These are phyloP conservation scores for Phrynosoma blainvillii DNA, from an alignment of 2,113 vertebrate species.

Conservation along the genomic window DNA sequence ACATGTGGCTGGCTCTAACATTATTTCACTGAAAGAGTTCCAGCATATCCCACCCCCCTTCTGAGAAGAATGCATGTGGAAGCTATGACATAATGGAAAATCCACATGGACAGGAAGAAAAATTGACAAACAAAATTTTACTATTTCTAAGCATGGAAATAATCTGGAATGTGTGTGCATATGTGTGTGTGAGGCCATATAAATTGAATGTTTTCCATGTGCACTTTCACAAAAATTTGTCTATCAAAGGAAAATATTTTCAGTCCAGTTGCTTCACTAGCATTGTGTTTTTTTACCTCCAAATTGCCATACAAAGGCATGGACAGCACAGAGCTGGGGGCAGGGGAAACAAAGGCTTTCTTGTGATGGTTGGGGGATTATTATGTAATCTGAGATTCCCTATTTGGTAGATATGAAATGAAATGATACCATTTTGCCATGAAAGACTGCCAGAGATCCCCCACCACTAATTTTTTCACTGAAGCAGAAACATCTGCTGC, in stretches of 20 bases:
- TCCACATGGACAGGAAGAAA: not conserved
- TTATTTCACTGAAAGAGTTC: not conserved
- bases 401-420: not conserved
- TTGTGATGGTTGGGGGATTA: not conserved
- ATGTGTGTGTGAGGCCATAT: not conserved
- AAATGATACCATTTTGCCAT: not conserved
- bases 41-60: not conserved
- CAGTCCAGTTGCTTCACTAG: not conserved
- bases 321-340: not conserved
- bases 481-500: not conserved
- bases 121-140: not conserved
- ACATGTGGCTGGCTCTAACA: not conserved
- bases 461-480: not conserved
- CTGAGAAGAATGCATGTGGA: constrained; percentile 1
- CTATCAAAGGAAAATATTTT: not conserved
- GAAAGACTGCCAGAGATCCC: not conserved
- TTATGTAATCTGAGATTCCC: not conserved
- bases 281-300: not conserved
- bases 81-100: constrained; percentile 21
- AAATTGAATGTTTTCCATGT: not conserved
- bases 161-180: not conserved
- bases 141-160: not conserved
- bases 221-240: not conserved
- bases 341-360: not conserved
- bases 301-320: not conserved